Percentiles rank a stretch among this genome's conserved stretches.
These are phyloP conservation scores for Discoglossus pictus DNA, from an alignment of 2,797 vertebrate species.

Conservation along the genomic window DNA sequence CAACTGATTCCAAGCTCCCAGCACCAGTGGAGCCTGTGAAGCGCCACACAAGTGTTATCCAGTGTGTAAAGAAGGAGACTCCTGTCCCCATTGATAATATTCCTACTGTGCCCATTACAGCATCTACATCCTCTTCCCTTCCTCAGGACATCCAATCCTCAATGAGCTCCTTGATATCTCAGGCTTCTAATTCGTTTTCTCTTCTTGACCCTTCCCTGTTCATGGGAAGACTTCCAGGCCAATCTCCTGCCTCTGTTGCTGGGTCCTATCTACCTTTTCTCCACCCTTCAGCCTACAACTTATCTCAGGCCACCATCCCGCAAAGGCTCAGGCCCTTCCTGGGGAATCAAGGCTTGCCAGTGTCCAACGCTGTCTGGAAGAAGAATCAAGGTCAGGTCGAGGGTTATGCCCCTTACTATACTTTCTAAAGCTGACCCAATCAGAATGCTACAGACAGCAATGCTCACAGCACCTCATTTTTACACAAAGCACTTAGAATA, in stretches of 20 bases:
- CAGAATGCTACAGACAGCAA: background rate
- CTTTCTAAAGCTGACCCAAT: background rate
- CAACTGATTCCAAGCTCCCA: constrained; percentile 53
- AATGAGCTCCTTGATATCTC: constrained; percentile 51
- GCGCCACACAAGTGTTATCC: constrained; percentile 43
- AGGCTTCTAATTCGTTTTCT: constrained; percentile 59
- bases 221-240: constrained; percentile 56
- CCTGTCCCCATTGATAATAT: constrained; percentile 13
- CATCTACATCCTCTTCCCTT: constrained; percentile 22
- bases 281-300: constrained; percentile 59
- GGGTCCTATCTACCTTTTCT: constrained; percentile 59
- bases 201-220: constrained; percentile 58
- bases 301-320: constrained; percentile 63
- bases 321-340: constrained; percentile 66
- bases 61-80: constrained; percentile 52
- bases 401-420: background rate
- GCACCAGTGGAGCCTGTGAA: constrained; percentile 48
- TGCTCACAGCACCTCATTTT: too few species aligned
- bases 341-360: constrained; percentile 61
- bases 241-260: constrained; percentile 52
- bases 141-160: constrained; percentile 42
- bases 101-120: background rate
- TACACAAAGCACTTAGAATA: too few species aligned
- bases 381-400: constrained; percentile 84
- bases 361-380: constrained; percentile 82